Base-by-base conservation (phyloP, 2,888 invertebrate genomes). In the Phengaris alcon region DNA sequence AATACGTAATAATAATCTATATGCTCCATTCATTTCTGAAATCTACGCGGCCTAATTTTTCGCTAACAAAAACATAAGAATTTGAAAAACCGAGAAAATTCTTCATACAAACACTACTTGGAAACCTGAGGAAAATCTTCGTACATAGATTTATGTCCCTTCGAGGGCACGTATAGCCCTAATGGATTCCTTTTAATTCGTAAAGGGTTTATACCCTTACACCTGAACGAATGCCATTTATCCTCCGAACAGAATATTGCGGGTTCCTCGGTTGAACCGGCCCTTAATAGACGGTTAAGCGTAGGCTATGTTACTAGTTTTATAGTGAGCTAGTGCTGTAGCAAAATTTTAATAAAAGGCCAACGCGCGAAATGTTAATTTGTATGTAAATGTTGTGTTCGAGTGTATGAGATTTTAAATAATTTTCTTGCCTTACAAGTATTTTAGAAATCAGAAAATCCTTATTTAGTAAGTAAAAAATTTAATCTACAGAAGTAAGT, bases 161-260 rank as follows among this genome's bases (percentile, higher is more conserved):
- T 64, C 64, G 12, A 64, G 64, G 64, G 64, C 64, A 12, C 52
- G 10, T 5, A 35, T 6, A 44, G 12, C 6, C 35, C 64, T 64
- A 64, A 64, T 64, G 64, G 64, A 64, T 64, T 22, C 35, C 44
- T 64, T 64, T 64, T 64, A 64, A 64, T 64, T 64, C 44, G 35
- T 64, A 64, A 64, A 64, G 35, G 64, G 64, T 12, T 35, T 64
- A 44, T 35, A 10, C 12, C 64, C 22, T 12, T 64, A 64, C 64
- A 64, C 64, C 64, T 64, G 64, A 64, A 64, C 64, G 35, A 10
- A 9, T 64, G 64, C 35, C 64, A 35, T 64, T 64, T 35, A 64
- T 35, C 10, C 15, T 10, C 64, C 9, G 22, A 22, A 48, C 48
- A 48, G 15, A 59, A 7, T 35, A 35, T 59, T 35, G 22, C 59